These are phyloP conservation scores for Chionomys nivalis DNA, from an alignment of 2,113 vertebrate genomes.

Conservation along the genomic window DNA sequence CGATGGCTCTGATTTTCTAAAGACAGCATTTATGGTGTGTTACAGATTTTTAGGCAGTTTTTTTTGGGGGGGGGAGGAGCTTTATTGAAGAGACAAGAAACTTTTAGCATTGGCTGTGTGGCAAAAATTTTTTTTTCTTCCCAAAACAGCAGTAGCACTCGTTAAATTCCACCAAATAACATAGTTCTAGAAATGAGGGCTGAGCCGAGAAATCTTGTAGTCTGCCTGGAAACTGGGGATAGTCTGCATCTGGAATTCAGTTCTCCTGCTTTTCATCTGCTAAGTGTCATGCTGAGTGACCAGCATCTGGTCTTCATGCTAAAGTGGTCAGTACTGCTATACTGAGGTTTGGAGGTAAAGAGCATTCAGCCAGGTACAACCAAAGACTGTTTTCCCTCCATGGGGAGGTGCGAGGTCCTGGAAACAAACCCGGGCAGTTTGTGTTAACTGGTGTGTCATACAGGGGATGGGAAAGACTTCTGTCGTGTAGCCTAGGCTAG, in stretches of 20 bases:
- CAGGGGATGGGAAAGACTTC: background rate
- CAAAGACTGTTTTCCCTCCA: conserved; percentile 1
- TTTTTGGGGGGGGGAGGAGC: background rate
- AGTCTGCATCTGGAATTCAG: conserved; percentile 15
- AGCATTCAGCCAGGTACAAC: background rate
- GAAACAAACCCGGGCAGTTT: background rate
- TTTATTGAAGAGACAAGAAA: conserved; percentile 11
- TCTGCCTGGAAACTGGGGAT: background rate
- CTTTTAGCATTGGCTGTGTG: conserved; percentile 46
- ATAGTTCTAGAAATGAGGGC: background rate
- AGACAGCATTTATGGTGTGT: conserved; percentile 28
- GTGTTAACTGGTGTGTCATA: background rate
- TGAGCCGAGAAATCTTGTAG: background rate
- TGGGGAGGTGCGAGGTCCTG: background rate
- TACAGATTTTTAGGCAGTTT: background rate
- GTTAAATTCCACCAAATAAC: background rate
- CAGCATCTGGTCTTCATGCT: background rate
- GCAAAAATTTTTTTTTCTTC: background rate
- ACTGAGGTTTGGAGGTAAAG: conserved; percentile 4
- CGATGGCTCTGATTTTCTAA: background rate
- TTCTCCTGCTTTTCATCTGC: conserved; percentile 17
- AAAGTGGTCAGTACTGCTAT: background rate
- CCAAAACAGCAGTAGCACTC: background rate
- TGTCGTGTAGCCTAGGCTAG: background rate
- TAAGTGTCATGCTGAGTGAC: background rate